phyloP scores from a whole-genome alignment of 2,888 invertebrate genomes.

The Acronicta alni region DNA sequence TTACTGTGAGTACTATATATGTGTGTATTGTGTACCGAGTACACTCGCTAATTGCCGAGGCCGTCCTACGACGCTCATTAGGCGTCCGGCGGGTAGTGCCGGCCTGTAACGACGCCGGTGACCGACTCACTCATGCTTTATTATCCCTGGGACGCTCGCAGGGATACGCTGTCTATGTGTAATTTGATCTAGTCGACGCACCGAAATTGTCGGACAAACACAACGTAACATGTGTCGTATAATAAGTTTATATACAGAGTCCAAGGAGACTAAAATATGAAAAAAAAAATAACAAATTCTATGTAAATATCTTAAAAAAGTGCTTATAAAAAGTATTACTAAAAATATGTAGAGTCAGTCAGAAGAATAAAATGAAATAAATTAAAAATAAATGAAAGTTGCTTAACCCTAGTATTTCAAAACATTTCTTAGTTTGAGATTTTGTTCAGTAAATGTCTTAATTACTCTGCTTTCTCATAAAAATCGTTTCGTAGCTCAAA shows the following conservation, averaged over 20 bases:
- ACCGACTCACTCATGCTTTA: not conserved
- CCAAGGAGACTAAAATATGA: too few species aligned
- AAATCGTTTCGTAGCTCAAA: not conserved
- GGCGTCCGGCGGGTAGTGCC: not conserved
- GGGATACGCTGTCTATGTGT: not conserved
- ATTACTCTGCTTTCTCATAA: not conserved
- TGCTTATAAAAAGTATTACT: too few species aligned
- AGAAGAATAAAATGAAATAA: too few species aligned
- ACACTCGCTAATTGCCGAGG: conserved; percentile 18
- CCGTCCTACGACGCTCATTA: conserved; percentile 19
- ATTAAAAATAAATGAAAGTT: too few species aligned
- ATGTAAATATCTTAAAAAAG: too few species aligned
- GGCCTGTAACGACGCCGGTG: not conserved
- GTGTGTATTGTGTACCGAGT: conserved; percentile 9
- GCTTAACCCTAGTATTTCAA: not conserved
- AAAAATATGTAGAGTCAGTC: too few species aligned
- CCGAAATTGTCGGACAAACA: not conserved
- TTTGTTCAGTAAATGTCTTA: not conserved
- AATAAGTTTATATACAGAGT: too few species aligned
- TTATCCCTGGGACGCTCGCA: conserved; percentile 4
- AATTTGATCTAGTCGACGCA: not conserved
- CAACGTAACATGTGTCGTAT: not conserved
- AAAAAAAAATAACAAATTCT: not conserved
- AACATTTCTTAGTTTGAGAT: conserved; percentile 5
- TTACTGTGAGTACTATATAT: not conserved